Evolutionary conservation across 2,888 invertebrate genomes (phyloP), one percentile per base, ranked within the genome.

Genomic region (Catocala fraxini): DNA sequence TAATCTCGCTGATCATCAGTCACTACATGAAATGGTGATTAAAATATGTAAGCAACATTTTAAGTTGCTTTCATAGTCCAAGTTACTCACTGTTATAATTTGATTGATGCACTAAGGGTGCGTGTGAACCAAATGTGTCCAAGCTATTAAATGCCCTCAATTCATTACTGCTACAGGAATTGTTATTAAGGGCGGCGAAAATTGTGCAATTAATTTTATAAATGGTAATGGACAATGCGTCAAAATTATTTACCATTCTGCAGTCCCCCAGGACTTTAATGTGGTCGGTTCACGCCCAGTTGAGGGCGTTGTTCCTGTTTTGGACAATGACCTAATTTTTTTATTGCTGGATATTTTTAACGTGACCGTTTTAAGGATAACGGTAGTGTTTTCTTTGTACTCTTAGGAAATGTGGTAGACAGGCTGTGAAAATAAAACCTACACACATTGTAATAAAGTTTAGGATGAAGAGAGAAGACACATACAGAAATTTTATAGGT

Each of bases 141-240:
- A 39, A 39, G 7, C 35, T 35, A 9, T 45, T 56, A 42, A 48
- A 56, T 62, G 70, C 70, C 71, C 62, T 56, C 51, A 15, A 56
- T 48, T 58, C 39, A 49, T 9, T 53, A 51, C 9, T 15, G 58
- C 13, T 25, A 49, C 69, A 72, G 34, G 41, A 57, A 57, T 49
- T 55, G 65, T 66, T 48, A 59, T 62, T 58, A 51, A 70, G 64
- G 47, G 49, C 55, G 35, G 57, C n/a, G 34, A 41, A 49, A 56
- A 59, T 55, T 46, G 25, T 25, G 63, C 56, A 56, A 58, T 63
- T 47, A 55, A 51, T 45, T 69, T 69, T 63, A 66, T 58, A n/a
- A 59, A 62, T 67, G 53, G 53, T 51, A 59, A 41, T 12, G 55
- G 12, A 4, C 33, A 46, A 41, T 42, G 39, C 51, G 48, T 56